A percentile compares a stretch with the other conserved stretches of the same genome.
phyloP scores from a whole-genome alignment of 2,113 vertebrate species.

The Addax nasomaculatus region DNA sequence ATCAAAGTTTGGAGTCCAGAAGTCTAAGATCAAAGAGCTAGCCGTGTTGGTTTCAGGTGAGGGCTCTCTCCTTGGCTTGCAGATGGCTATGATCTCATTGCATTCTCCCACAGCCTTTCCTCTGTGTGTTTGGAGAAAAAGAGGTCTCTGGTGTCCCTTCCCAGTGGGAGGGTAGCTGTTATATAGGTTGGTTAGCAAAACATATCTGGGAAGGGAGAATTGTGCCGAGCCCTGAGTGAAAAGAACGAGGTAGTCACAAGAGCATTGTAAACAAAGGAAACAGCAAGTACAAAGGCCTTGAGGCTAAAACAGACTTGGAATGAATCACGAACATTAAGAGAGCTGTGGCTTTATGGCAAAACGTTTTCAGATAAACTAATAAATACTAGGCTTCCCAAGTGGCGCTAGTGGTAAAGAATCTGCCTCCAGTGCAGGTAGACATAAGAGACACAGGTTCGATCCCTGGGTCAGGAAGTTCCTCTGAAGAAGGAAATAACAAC shows the following conservation, averaged over 20 bases:
- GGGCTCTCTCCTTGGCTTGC: background rate
- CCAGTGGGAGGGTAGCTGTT: background rate
- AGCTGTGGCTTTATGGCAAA: background rate
- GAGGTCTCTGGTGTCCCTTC: background rate
- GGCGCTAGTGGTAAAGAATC: background rate
- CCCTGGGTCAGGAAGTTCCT: background rate
- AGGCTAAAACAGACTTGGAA: background rate
- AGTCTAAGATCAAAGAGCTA: background rate
- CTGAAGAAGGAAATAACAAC: background rate
- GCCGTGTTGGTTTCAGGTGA: background rate
- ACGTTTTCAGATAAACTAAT: background rate
- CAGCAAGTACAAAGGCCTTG: background rate
- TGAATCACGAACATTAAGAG: background rate
- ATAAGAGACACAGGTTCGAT: background rate
- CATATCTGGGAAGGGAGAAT: background rate
- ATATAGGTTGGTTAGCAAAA: background rate
- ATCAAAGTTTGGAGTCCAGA: background rate
- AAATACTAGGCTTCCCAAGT: background rate
- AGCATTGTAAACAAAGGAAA: background rate
- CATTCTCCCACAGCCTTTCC: background rate
- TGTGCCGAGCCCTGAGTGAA: background rate
- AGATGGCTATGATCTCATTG: background rate
- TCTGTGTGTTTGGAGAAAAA: background rate
- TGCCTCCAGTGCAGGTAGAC: background rate
- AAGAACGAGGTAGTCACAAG: background rate